Conservation (phyloP, 2,888 invertebrate genomes). For the Leptinotarsa juncta region DNA sequence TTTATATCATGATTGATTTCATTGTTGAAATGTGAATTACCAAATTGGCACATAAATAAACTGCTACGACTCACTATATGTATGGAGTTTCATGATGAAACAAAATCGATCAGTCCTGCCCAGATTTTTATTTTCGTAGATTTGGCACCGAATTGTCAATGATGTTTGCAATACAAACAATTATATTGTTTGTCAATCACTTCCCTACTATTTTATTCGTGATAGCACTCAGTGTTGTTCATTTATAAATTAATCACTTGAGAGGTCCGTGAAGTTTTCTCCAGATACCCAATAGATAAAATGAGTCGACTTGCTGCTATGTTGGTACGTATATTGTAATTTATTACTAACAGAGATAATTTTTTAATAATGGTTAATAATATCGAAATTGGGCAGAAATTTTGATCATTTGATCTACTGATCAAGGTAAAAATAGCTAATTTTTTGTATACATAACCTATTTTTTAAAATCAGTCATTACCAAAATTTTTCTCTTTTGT, state of each 20-base stretch:
- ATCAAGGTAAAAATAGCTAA: no score
- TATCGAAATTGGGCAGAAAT: no score
- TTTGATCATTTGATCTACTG: no score
- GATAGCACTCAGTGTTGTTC: conserved; percentile 31
- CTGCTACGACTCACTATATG: not conserved
- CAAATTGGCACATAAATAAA: not conserved
- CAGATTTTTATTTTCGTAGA: conserved; percentile 32
- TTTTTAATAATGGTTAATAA: no score
- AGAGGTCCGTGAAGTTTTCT: conserved; percentile 7
- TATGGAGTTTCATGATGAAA: not conserved
- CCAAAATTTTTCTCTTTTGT: no score
- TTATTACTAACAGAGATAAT: no score
- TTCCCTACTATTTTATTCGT: conserved; percentile 33
- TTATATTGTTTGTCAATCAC: conserved; percentile 36
- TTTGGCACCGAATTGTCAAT: conserved; percentile 35
- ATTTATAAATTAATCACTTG: conserved; percentile 29
- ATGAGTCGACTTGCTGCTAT: no score
- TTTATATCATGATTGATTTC: no score
- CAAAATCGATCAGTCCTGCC: conserved; percentile 1
- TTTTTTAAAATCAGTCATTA: no score
- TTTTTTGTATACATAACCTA: no score
- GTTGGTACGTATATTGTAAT: no score
- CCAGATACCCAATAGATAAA: not conserved
- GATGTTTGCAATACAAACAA: conserved; percentile 29
- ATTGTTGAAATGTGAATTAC: no score